Conservation (phyloP, 2,113 vertebrate species). For the Callocephalon fimbriatum region DNA sequence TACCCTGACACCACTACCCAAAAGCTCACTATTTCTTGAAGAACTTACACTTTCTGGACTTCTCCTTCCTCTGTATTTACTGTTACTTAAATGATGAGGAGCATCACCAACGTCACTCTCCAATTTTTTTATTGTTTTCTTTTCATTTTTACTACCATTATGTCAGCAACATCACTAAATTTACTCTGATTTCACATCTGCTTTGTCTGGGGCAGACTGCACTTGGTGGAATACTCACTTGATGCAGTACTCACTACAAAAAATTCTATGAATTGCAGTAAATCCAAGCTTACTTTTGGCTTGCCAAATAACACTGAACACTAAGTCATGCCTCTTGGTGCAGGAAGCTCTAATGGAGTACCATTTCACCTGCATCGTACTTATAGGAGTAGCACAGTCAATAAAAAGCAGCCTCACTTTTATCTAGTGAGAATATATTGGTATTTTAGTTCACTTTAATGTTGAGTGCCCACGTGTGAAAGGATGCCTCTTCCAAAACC, state of each 20-base stretch:
- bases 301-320: not conserved
- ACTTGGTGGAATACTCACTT: not conserved
- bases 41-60: not conserved
- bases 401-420: not conserved
- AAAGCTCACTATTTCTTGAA: not conserved
- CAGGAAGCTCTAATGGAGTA: not conserved
- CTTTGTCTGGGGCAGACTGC: not conserved
- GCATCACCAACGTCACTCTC: not conserved
- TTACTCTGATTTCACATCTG: not conserved
- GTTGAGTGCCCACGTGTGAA: not conserved
- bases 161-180: not conserved
- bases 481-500: not conserved
- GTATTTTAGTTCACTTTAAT: not conserved
- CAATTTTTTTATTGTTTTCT: not conserved
- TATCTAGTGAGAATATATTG: not conserved
- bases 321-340: not conserved
- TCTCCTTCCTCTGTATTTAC: not conserved
- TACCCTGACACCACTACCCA: not conserved
- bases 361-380: not conserved
- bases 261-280: fast-evolving
- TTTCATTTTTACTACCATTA: not conserved
- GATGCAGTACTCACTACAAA: not conserved
- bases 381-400: not conserved
- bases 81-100: not conserved
- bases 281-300: not conserved